Evolutionary conservation across 2,113 vertebrate genomes (phyloP).

Genomic region (Nothocercus julius): DNA sequence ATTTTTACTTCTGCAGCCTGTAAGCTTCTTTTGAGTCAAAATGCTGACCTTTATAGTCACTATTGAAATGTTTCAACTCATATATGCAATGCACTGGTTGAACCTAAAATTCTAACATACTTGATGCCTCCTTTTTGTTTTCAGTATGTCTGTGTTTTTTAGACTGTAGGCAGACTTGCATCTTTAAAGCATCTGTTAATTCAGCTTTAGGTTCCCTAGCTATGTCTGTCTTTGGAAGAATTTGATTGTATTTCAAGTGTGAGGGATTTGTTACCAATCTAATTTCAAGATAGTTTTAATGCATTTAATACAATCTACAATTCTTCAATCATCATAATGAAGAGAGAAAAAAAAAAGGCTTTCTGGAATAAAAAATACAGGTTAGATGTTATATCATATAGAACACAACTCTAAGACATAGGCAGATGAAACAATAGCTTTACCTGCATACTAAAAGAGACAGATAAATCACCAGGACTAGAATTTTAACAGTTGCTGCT

Average conservation of each 20-base stretch:
- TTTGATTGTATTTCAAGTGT: not conserved
- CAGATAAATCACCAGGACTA: not conserved
- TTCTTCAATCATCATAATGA: not conserved
- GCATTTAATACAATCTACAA: not conserved
- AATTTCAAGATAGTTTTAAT: not conserved
- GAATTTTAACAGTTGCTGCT: not conserved
- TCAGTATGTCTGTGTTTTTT: not conserved
- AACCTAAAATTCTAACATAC: not conserved
- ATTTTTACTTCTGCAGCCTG: not conserved
- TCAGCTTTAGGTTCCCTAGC: not conserved
- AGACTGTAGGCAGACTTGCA: not conserved
- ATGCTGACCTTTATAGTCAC: not conserved
- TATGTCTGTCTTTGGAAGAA: not conserved
- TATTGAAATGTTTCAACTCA: not conserved
- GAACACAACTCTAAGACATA: not conserved
- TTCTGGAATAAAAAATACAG: not conserved
- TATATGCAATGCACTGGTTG: not conserved
- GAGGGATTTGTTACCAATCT: not conserved
- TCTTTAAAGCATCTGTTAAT: not conserved
- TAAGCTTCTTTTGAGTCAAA: not conserved
- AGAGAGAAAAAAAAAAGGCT: not conserved
- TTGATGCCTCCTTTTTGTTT: not conserved
- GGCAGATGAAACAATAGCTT: not conserved
- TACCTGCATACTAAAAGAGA: not conserved
- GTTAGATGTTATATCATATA: not conserved